Conservation (phyloP, 2,797 vertebrate genomes). For the Sebastes baramenuke region DNA sequence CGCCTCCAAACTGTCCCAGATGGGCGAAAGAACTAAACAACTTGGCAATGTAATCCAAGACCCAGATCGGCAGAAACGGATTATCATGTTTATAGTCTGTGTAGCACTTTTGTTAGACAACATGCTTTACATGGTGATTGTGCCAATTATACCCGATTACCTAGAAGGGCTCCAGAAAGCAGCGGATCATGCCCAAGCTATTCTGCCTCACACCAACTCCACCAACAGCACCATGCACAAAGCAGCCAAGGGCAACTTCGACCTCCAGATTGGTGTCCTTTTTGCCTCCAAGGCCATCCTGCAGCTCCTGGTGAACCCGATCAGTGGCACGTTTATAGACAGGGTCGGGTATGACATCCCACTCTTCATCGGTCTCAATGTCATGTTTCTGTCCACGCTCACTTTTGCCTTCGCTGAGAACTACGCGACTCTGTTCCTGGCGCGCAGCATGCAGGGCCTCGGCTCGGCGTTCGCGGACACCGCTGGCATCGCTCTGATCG, state of each 20-base stretch:
- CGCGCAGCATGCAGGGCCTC: slow-evolving; percentile 95
- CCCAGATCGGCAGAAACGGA: slow-evolving; percentile 87
- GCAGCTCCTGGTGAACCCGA: slow-evolving; percentile 93
- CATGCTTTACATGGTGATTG: slow-evolving; percentile 99
- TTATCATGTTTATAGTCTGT: slow-evolving; percentile 93
- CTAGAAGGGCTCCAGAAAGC: slow-evolving; percentile 85
- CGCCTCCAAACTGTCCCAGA: slow-evolving; percentile 89
- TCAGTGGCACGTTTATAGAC: slow-evolving; percentile 96
- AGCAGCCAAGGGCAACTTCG: slow-evolving; percentile 85
- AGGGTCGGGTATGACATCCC: slow-evolving; percentile 94
- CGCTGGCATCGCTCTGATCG: slow-evolving; percentile 95
- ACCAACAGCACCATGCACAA: slow-evolving; percentile 73
- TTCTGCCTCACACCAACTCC: slow-evolving; percentile 66
- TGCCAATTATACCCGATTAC: slow-evolving; percentile 96
- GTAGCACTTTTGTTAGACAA: slow-evolving; percentile 94
- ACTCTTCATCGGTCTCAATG: slow-evolving; percentile 91
- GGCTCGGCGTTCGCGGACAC: slow-evolving; percentile 98
- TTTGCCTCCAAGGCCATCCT: slow-evolving; percentile 98
- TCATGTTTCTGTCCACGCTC: slow-evolving; percentile 94
- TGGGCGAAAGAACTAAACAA: slow-evolving; percentile 90
- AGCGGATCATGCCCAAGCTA: slow-evolving; percentile 55
- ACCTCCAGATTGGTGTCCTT: slow-evolving; percentile 93
- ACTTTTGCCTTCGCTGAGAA: slow-evolving; percentile 94
- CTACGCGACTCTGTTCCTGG: slow-evolving; percentile 91
- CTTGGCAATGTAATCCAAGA: slow-evolving; percentile 87